A percentile compares a stretch with the other conserved stretches of the same genome.
Evolutionary conservation across 1,140 invertebrate genomes (phyloP).

Genomic region (Drosophila sechellia): DNA sequence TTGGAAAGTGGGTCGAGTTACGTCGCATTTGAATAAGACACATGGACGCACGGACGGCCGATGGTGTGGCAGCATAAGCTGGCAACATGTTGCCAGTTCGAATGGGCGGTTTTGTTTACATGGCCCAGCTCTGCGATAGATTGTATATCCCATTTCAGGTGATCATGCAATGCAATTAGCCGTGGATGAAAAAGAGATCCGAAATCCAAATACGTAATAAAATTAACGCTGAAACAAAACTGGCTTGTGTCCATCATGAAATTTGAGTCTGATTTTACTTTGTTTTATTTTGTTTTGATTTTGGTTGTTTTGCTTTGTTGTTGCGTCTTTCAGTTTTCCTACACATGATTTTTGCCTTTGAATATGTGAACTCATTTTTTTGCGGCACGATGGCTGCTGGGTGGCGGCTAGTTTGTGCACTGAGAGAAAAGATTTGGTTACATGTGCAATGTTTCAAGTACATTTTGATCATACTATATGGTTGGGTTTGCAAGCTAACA

Average conservation of each 20-base stretch:
- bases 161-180: conserved; percentile 79
- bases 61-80: conserved; percentile 22
- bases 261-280: conserved; percentile 45
- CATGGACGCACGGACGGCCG: background rate
- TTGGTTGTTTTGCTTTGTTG: conserved; percentile 4
- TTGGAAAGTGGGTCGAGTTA: conserved; percentile 77
- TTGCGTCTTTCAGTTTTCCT: conserved; percentile 37
- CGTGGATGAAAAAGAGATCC: conserved; percentile 44
- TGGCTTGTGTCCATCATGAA: conserved; percentile 55
- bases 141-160: conserved; percentile 48
- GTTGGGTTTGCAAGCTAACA: background rate
- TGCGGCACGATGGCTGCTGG: conserved; percentile 47
- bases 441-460: background rate
- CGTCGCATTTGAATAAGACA: conserved; percentile 73
- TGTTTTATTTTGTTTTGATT: background rate
- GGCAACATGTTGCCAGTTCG: conserved; percentile 46
- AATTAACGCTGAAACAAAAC: conserved; percentile 67
- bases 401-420: conserved; percentile 3
- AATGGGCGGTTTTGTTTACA: conserved; percentile 33
- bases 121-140: conserved; percentile 8
- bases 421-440: background rate
- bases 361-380: conserved; percentile 60
- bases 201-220: conserved; percentile 64
- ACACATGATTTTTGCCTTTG: conserved; percentile 48
- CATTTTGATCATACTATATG: background rate